phyloP scores from a whole-genome alignment of 2,888 invertebrate genomes.

The Saturnia pavonia region DNA sequence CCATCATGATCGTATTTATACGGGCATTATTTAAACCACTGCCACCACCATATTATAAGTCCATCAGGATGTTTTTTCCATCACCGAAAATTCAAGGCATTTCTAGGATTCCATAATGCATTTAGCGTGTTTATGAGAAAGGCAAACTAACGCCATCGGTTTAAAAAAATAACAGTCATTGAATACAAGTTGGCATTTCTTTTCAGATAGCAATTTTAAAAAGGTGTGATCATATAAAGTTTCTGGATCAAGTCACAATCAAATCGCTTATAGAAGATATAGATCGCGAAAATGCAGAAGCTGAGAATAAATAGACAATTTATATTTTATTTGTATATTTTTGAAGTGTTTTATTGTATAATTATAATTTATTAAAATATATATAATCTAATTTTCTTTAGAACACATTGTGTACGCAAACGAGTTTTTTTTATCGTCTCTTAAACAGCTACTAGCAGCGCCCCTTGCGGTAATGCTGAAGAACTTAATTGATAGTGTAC shows the following conservation, averaged over 20 bases:
- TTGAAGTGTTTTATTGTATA: not conserved
- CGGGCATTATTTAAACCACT: too few species aligned
- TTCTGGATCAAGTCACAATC: constrained; percentile 91
- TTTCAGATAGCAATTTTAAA: constrained; percentile 88
- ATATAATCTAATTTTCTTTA: not conserved
- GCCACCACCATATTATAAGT: too few species aligned
- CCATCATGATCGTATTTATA: too few species aligned
- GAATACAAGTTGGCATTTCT: not conserved
- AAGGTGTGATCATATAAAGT: constrained; percentile 79
- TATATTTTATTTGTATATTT: not conserved
- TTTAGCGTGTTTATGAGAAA: too few species aligned
- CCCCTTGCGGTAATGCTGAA: not conserved
- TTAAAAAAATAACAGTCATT: not conserved
- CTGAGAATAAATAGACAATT: not conserved
- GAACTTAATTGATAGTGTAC: not conserved
- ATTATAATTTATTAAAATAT: not conserved
- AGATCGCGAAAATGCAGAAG: constrained; percentile 6
- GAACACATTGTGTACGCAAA: not conserved
- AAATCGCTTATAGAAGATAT: constrained; percentile 85
- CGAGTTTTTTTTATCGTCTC: not conserved
- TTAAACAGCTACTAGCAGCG: not conserved
- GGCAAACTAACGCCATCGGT: not conserved
- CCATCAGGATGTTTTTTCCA: too few species aligned
- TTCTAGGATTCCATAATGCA: too few species aligned
- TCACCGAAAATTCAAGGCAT: too few species aligned